Percentiles rank a stretch among this genome's conserved stretches.
Evolutionary conservation across 2,888 invertebrate genomes (phyloP).

Genomic region (Andrena praecox): DNA sequence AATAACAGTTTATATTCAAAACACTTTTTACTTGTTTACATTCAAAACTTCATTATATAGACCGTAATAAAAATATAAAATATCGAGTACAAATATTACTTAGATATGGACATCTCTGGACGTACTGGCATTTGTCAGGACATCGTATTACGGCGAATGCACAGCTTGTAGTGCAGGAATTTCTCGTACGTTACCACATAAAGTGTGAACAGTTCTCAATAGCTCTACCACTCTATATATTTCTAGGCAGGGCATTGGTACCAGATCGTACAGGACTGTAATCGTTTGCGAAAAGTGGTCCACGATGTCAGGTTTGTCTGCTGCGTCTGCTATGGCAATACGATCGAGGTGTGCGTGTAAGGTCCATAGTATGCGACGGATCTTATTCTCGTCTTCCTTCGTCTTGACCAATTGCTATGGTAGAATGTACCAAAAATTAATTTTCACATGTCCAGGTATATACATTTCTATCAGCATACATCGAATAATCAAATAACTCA

Average conservation of each 20-base stretch:
- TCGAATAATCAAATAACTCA: too few relatives aligned
- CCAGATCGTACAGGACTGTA: constrained; percentile 71
- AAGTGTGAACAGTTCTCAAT: constrained; percentile 87
- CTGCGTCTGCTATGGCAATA: constrained; percentile 81
- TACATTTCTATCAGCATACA: too few relatives aligned
- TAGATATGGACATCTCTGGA: neutral
- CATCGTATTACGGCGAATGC: too few relatives aligned
- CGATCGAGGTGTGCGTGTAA: constrained; percentile 66
- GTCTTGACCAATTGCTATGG: constrained; percentile 55
- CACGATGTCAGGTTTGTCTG: constrained; percentile 69
- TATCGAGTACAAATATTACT: neutral
- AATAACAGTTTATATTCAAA: constrained; percentile 1
- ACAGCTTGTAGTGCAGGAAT: constrained; percentile 55
- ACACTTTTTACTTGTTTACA: neutral
- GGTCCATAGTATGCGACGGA: constrained; percentile 69
- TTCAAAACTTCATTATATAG: neutral
- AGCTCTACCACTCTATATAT: constrained; percentile 87
- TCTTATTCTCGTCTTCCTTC: constrained; percentile 38
- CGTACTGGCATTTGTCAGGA: neutral
- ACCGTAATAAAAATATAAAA: neutral
- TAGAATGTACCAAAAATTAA: constrained; percentile 12
- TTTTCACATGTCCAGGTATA: neutral
- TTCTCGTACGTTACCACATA: constrained; percentile 83
- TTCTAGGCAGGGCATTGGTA: constrained; percentile 80
- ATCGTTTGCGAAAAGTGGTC: constrained; percentile 77